A percentile compares a stretch with the other conserved stretches of the same genome.
phyloP scores from a whole-genome alignment of 2,797 vertebrate species.

The Premnoplex brunnescens region DNA sequence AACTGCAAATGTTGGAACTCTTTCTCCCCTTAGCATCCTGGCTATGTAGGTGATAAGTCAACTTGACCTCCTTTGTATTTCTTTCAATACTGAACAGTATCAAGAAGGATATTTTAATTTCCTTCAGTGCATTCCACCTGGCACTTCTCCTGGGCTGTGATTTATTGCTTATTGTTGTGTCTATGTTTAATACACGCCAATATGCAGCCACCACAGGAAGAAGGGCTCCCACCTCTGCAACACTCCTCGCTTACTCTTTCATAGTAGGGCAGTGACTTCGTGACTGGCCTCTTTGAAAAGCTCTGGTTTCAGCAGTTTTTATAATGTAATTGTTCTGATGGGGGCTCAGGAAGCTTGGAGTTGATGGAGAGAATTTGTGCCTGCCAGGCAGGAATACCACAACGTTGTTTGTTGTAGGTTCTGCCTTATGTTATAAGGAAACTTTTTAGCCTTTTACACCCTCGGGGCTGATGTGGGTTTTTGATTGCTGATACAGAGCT shows the following conservation, averaged over 20 bases:
- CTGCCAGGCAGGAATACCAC: conserved; percentile 56
- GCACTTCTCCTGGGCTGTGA: conserved; percentile 60
- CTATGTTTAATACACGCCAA: conserved; percentile 52
- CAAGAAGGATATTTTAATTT: conserved; percentile 69
- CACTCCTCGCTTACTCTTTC: not conserved
- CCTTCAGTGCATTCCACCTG: conserved; percentile 52
- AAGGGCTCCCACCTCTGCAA: not conserved
- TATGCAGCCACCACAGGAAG: conserved; percentile 35
- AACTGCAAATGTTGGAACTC: not conserved
- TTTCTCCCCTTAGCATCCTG: not conserved
- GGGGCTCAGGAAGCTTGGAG: not conserved
- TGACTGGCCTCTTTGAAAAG: conserved; percentile 26
- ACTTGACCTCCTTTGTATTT: conserved; percentile 42
- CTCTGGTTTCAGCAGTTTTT: conserved; percentile 55
- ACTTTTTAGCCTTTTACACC: not conserved
- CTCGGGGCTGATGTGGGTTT: conserved; percentile 26
- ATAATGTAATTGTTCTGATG: conserved; percentile 24
- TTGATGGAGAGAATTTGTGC: conserved; percentile 36
- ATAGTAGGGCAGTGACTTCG: not conserved
- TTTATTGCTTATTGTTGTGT: conserved; percentile 69
- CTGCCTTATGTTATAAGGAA: conserved; percentile 34
- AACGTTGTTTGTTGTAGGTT: conserved; percentile 29
- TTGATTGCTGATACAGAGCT: not conserved
- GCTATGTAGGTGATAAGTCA: conserved; percentile 28
- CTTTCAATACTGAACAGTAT: conserved; percentile 44